Base-by-base conservation (phyloP, 2,113 vertebrate species). In the Hippocampus mohnikei region DNA sequence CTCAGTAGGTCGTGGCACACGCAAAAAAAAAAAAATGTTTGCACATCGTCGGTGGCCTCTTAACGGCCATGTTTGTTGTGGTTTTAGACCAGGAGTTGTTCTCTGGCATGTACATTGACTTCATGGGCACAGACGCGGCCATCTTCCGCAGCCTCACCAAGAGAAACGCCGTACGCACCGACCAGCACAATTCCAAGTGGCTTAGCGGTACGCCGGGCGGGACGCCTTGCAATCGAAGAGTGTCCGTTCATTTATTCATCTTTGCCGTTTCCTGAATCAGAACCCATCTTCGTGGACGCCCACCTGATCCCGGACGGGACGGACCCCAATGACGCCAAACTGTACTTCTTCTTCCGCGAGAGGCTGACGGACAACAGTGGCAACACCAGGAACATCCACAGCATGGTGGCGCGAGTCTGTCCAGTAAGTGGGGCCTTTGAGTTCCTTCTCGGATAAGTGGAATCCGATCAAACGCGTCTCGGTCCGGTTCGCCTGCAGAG, bases 171-270 rank as follows among this genome's bases (percentile, higher is more conserved):
- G 95, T 99, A 73, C 88, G 97, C 78, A 98, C 96, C 0, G 97
- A 99, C 84, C 97, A 99, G 71, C 96, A 99, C 88, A 99, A 99
- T 85, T 98, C 97, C 20, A 99, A 99, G 79, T 99, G 96, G 96
- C 92, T 99, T 8, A 99, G 96, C 77, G 97, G 97, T 99, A 92
- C 92, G 92, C 11, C 67, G 0, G 5, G n/a, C 42, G 23, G 63
- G 21, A 42, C 37, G 20, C 33, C 37, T 63, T 1, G 4, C 61
- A 3, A 50, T 60, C 16, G 16, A 6, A 18, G 6, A 9, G 13
- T 5, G 12, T 23, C 5, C 3, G 3, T 40, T 42, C 21, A 1
- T 27, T 58, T 3, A 37, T 62, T 40, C 2, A 9, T 40, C 21
- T 1, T 1, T 53, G n/a, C 41, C 71, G 55, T 13, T 66, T 2